A percentile compares a stretch with the other conserved stretches of the same genome.
phyloP scores from a whole-genome alignment of 1,140 invertebrate species.

The Lutraria rhynchaena region DNA sequence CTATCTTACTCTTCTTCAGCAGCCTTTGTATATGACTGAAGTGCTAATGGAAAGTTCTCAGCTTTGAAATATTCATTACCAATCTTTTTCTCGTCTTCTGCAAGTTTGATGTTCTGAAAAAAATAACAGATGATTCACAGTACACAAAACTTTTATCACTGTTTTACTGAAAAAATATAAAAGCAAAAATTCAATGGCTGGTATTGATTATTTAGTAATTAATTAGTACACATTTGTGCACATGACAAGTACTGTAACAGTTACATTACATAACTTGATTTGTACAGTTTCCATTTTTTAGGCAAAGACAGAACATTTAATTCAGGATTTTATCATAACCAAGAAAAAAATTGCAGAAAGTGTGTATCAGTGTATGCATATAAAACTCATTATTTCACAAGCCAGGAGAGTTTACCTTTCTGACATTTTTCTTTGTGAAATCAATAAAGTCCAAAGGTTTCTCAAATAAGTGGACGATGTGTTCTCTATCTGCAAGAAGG shows the following conservation, averaged over 20 bases:
- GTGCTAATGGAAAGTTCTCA: slow-evolving; percentile 16
- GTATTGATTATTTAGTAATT: too few relatives aligned
- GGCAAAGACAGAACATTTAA: too few relatives aligned
- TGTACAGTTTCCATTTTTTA: too few relatives aligned
- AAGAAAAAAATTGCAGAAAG: too few relatives aligned
- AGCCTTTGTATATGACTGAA: slow-evolving; percentile 7
- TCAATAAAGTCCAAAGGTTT: slow-evolving; percentile 37
- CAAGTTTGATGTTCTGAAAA: slow-evolving; percentile 13
- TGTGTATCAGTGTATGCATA: background rate
- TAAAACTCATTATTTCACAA: background rate
- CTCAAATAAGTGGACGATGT: slow-evolving; percentile 20
- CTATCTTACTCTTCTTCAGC: slow-evolving; percentile 36
- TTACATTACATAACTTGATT: too few relatives aligned
- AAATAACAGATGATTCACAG: too few relatives aligned
- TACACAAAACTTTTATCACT: too few relatives aligned
- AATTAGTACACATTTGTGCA: too few relatives aligned
- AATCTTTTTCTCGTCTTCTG: slow-evolving; percentile 32
- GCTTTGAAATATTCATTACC: slow-evolving; percentile 42
- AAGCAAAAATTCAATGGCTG: too few relatives aligned
- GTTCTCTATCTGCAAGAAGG: slow-evolving; percentile 43
- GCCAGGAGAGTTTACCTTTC: background rate
- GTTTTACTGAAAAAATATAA: too few relatives aligned
- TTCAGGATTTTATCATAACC: too few relatives aligned
- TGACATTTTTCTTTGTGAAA: slow-evolving; percentile 12
- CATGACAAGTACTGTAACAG: too few relatives aligned